Evolutionary conservation across 2,113 vertebrate genomes (phyloP).

Genomic region (Xenopus borealis): DNA sequence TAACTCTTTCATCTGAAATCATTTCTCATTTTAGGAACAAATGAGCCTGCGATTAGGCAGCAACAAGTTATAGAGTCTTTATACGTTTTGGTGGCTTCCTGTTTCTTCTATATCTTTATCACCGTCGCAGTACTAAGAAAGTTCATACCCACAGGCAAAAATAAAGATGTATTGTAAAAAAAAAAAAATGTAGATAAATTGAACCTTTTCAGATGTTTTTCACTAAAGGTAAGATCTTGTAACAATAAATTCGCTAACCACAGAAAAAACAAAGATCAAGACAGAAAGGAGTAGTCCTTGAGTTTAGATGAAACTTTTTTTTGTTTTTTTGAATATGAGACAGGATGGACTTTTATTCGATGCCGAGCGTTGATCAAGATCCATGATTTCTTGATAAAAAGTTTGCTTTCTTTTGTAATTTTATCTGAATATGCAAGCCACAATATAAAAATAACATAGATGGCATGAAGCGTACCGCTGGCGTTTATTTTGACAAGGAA

Average conservation of each 20-base stretch:
- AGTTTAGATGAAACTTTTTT: background rate
- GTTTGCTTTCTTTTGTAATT: no score
- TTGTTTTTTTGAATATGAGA: background rate
- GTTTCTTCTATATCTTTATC: background rate
- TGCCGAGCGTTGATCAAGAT: background rate
- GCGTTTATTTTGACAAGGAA: no score
- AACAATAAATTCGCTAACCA: background rate
- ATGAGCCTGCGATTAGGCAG: background rate
- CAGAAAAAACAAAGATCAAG: background rate
- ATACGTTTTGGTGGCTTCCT: background rate
- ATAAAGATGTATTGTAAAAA: background rate
- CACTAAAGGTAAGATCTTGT: background rate
- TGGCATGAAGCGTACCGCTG: no score
- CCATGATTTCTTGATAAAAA: background rate
- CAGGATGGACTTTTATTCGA: background rate
- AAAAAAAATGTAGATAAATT: background rate
- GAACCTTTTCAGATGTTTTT: background rate
- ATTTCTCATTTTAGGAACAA: no score
- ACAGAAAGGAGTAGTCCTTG: background rate
- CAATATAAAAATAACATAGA: no score
- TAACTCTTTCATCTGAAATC: no score
- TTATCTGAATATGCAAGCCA: no score
- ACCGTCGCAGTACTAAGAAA: background rate
- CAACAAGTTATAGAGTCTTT: background rate
- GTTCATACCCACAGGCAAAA: slow-evolving; percentile 3